phyloP scores from a whole-genome alignment of 2,797 vertebrate genomes.

The Micromesistius poutassou region DNA sequence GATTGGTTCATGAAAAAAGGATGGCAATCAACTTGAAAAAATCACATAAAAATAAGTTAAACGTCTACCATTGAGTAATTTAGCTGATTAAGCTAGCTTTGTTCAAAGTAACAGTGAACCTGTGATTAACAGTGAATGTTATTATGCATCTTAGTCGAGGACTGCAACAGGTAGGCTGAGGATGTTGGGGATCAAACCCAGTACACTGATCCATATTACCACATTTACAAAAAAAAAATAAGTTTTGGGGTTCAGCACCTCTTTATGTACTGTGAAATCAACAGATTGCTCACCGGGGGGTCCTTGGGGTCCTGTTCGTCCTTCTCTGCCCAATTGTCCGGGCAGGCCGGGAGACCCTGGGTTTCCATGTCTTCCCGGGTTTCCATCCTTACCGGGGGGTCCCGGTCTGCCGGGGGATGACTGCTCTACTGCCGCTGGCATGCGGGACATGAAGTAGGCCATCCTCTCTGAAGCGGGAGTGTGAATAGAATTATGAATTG shows the following conservation, averaged over 20 bases:
- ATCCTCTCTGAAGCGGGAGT: conserved; percentile 83
- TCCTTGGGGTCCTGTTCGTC: conserved; percentile 83
- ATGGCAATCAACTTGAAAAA: too few species aligned
- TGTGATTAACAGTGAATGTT: not conserved
- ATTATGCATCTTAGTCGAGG: not conserved
- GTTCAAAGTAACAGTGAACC: not conserved
- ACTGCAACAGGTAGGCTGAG: not conserved
- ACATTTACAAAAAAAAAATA: too few species aligned
- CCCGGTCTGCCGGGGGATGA: conserved; percentile 88
- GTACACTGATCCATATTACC: too few species aligned
- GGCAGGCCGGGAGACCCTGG: conserved; percentile 83
- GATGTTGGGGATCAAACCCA: not conserved
- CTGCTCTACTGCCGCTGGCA: conserved; percentile 84
- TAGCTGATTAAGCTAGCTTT: not conserved
- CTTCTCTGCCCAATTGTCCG: conserved; percentile 90
- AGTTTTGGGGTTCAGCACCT: too few species aligned
- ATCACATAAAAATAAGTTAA: too few species aligned
- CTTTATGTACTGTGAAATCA: not conserved
- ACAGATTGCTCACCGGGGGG: conserved; percentile 73
- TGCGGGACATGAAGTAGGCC: conserved; percentile 89
- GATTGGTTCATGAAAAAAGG: too few species aligned
- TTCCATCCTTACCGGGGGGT: conserved; percentile 87
- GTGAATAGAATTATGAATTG: conserved; percentile 4
- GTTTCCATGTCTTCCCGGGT: conserved; percentile 76
- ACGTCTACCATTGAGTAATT: not conserved